These are phyloP conservation scores for Serilophus lunatus DNA, from an alignment of 2,113 vertebrate species.

Conservation along the genomic window DNA sequence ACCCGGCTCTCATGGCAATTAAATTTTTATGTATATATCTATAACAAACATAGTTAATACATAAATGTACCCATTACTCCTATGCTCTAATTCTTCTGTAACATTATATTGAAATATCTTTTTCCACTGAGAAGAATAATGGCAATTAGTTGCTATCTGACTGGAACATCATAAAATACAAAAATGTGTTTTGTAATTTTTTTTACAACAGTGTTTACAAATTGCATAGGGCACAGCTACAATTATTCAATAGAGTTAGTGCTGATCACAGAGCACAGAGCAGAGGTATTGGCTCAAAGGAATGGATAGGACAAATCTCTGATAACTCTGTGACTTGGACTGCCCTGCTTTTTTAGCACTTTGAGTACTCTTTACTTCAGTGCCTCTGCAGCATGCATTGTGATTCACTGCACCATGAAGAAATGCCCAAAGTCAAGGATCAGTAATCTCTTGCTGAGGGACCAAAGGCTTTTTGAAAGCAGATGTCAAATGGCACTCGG, in stretches of 20 bases:
- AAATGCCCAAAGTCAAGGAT: background rate
- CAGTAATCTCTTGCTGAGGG: background rate
- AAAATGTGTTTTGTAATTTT: background rate
- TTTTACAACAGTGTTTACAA: background rate
- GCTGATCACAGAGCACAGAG: background rate
- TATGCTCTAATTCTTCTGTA: background rate
- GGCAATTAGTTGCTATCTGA: background rate
- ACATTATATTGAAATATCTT: background rate
- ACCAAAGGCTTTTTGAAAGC: background rate
- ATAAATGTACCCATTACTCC: background rate
- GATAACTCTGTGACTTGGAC: background rate
- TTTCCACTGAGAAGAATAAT: background rate
- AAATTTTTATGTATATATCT: background rate
- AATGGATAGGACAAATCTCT: background rate
- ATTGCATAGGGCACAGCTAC: background rate
- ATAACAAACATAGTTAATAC: background rate
- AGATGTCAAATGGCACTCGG: background rate
- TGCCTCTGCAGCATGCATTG: background rate
- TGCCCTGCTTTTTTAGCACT: background rate
- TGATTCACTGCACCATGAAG: background rate
- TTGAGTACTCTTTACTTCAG: background rate
- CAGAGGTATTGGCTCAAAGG: background rate
- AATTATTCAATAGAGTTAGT: background rate
- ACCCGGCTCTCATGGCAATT: background rate
- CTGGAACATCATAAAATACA: background rate